Percentiles rank a stretch among this genome's conserved stretches.
These are phyloP conservation scores for Drosophila nr. perissopoda DNA, from an alignment of 2,888 invertebrate genomes.

Conservation along the genomic window DNA sequence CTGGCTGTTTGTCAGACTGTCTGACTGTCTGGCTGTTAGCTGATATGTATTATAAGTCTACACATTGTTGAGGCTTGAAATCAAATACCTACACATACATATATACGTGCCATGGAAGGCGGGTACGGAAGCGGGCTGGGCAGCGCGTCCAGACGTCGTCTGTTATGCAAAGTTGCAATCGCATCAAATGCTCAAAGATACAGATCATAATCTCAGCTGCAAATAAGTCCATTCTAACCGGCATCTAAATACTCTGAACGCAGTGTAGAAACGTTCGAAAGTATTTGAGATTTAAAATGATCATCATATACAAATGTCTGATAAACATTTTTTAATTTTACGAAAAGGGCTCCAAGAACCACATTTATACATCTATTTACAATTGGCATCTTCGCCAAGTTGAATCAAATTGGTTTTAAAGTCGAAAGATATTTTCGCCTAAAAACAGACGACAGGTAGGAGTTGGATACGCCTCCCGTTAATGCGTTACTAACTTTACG, in stretches of 20 bases:
- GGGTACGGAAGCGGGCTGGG: conserved; percentile 9
- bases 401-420: too few species aligned
- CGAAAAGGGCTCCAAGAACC: background rate
- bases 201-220: conserved; percentile 54
- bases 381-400: background rate
- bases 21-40: conserved; percentile 41
- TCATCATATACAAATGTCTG: background rate
- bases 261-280: too few species aligned
- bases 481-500: background rate
- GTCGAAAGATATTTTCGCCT: background rate
- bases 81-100: conserved; percentile 50
- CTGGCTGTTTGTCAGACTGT: conserved; percentile 37
- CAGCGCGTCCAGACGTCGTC: conserved; percentile 58
- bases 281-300: background rate
- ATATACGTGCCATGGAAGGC: background rate
- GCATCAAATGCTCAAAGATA: conserved; percentile 66
- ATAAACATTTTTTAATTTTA: background rate
- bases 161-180: conserved; percentile 78
- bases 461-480: background rate
- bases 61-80: conserved; percentile 67
- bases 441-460: background rate
- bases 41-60: conserved; percentile 51
- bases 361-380: background rate
- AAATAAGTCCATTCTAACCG: conserved; percentile 1
- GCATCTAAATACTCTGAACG: background rate